These are phyloP conservation scores for Pogonomyrmex barbatus DNA, from an alignment of 1,140 invertebrate species.

Conservation along the genomic window DNA sequence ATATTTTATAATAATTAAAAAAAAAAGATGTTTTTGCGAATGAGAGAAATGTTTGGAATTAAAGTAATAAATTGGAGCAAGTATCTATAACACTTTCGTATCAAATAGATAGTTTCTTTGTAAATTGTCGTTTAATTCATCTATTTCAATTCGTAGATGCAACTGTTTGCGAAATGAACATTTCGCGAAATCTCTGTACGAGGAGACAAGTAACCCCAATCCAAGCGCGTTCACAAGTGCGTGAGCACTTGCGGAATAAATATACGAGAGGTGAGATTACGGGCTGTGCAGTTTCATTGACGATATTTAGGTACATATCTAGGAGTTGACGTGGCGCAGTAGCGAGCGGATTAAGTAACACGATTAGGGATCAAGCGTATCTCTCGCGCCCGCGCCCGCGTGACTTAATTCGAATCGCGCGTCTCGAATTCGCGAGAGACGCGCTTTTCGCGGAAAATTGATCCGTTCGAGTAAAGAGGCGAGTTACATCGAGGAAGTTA, in stretches of 20 bases:
- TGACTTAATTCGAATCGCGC: slow-evolving; percentile 53
- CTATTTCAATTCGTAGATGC: neutral
- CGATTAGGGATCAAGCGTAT: slow-evolving; percentile 54
- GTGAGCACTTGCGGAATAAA: neutral
- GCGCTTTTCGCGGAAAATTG: slow-evolving; percentile 51
- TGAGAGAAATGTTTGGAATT: too few relatives aligned
- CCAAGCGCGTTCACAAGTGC: neutral
- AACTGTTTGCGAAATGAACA: slow-evolving; percentile 11
- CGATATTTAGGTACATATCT: slow-evolving; percentile 34
- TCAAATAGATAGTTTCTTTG: too few relatives aligned
- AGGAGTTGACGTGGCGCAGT: slow-evolving; percentile 28
- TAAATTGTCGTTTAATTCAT: too few relatives aligned
- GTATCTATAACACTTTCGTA: neutral
- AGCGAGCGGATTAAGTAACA: slow-evolving; percentile 46
- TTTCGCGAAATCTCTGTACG: neutral
- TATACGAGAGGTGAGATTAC: slow-evolving; percentile 5
- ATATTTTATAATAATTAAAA: neutral
- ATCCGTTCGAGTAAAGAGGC: slow-evolving; percentile 34
- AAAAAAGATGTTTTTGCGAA: neutral
- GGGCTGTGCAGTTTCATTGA: slow-evolving; percentile 3
- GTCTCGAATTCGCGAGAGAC: neutral
- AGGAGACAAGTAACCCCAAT: slow-evolving; percentile 25
- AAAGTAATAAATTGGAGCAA: neutral
- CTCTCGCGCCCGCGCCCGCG: slow-evolving; percentile 4
- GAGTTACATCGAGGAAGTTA: slow-evolving; percentile 57